A percentile compares a stretch with the other conserved stretches of the same genome.
Evolutionary conservation across 2,113 vertebrate species (phyloP).

Genomic region (Columba livia): DNA sequence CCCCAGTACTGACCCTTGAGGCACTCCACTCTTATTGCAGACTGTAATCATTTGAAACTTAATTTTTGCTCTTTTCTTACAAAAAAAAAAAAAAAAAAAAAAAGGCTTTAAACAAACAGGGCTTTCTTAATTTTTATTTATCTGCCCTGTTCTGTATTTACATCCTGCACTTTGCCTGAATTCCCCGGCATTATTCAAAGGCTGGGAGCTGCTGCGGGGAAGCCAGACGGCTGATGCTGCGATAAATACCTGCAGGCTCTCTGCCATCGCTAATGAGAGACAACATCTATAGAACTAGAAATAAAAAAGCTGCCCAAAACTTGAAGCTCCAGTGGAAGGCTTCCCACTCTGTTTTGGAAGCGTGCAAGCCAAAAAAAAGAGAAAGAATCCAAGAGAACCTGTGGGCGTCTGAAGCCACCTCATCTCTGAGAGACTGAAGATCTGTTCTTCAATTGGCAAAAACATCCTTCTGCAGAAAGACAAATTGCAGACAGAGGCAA

Average conservation of each 20-base stretch:
- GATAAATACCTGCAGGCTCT: slow-evolving; percentile 8
- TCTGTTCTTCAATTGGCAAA: slow-evolving; percentile 8
- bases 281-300: not conserved
- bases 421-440: slow-evolving; percentile 29
- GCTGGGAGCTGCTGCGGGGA: not conserved
- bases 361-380: not conserved
- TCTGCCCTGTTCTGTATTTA: not conserved
- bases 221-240: not conserved
- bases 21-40: not conserved
- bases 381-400: not conserved
- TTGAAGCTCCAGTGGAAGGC: slow-evolving; percentile 21
- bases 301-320: slow-evolving; percentile 10
- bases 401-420: slow-evolving; percentile 30
- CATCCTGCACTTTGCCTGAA: not conserved
- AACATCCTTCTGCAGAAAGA: slow-evolving; percentile 21
- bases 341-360: slow-evolving; percentile 21
- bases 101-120: not conserved
- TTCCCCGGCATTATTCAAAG: not conserved
- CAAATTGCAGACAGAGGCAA: not conserved
- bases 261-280: not conserved
- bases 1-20: too few relatives aligned
- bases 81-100: not conserved
- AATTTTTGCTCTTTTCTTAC: not conserved
- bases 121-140: not conserved
- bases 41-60: not conserved